Conservation (phyloP, 1,140 invertebrate species). For the Sinella curviseta region DNA sequence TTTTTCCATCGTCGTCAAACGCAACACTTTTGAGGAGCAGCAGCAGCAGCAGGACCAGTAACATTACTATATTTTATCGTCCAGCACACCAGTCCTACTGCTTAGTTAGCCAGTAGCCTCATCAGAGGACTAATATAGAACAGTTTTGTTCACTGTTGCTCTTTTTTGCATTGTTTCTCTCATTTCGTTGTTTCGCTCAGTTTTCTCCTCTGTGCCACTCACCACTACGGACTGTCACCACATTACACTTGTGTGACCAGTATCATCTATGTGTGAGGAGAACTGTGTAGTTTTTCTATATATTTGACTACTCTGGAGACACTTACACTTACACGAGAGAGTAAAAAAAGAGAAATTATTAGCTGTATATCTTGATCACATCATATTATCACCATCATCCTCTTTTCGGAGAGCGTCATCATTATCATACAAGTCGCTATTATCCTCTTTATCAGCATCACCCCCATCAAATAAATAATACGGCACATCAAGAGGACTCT, state of each 20-base stretch:
- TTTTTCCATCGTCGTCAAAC: background rate
- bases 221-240: no score
- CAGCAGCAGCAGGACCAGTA: background rate
- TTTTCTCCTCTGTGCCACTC: no score
- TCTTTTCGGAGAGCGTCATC: background rate
- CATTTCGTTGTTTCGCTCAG: background rate
- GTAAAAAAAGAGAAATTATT: background rate
- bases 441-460: background rate
- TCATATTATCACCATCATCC: background rate
- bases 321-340: background rate
- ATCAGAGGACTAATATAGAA: constrained; percentile 1
- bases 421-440: background rate
- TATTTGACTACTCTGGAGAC: no score
- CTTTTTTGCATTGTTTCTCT: background rate
- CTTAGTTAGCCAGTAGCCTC: constrained; percentile 12
- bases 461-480: background rate
- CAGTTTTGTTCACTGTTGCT: background rate
- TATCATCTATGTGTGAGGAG: no score
- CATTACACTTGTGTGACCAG: no score
- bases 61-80: constrained; percentile 6
- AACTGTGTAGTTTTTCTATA: no score
- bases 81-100: background rate
- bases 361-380: constrained; percentile 4
- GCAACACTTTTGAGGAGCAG: background rate
- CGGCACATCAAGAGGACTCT: background rate